These are phyloP conservation scores for Yponomeuta cagnagella DNA, from an alignment of 2,888 invertebrate species.

Conservation along the genomic window DNA sequence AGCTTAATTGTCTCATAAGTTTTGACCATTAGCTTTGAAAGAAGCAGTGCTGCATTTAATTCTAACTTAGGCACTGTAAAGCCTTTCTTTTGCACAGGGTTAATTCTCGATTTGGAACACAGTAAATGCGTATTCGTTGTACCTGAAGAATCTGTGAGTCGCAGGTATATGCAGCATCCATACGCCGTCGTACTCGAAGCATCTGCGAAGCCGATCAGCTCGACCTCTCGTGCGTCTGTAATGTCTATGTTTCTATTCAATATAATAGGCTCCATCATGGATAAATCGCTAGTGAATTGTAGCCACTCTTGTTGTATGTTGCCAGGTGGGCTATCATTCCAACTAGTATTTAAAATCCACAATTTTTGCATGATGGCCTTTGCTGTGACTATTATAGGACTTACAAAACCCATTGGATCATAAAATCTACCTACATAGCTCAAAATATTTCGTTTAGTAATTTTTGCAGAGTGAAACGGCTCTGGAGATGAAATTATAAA, in stretches of 20 bases:
- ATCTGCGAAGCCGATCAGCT: conserved; percentile 23
- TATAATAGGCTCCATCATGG: conserved; percentile 18
- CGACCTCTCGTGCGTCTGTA: neutral
- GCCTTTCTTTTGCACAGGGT: conserved; percentile 14
- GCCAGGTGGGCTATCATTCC: no score
- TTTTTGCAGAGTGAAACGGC: no score
- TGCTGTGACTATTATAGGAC: no score
- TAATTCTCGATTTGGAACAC: conserved; percentile 23
- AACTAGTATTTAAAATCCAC: no score
- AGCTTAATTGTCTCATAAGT: conserved; percentile 15
- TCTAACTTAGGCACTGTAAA: conserved; percentile 19
- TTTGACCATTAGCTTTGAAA: conserved; percentile 17
- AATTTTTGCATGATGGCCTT: no score
- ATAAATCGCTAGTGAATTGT: conserved; percentile 18
- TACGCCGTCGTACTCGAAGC: conserved; percentile 20
- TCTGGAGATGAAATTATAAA: no score
- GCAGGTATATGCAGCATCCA: conserved; percentile 23
- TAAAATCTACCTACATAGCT: no score
- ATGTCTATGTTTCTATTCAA: neutral
- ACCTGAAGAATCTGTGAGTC: conserved; percentile 18
- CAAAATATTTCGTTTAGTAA: no score
- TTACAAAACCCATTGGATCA: no score
- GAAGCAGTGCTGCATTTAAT: conserved; percentile 21
- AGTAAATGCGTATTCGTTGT: conserved; percentile 18
- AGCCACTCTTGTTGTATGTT: conserved; percentile 8